Conservation (phyloP, 2,888 invertebrate genomes). For the Drosophila quinaria region DNA sequence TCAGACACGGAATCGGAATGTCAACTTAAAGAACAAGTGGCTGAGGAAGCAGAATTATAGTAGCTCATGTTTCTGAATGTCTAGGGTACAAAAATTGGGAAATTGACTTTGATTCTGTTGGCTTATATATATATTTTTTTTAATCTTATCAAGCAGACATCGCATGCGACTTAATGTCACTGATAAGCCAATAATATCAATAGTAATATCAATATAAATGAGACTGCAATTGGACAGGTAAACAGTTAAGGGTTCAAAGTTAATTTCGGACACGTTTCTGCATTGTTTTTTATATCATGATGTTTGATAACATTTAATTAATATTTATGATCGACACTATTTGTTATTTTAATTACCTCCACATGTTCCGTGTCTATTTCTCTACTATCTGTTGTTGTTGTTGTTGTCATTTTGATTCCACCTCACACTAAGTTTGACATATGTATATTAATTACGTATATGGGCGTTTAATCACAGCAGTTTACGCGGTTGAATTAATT, state of each 20-base stretch:
- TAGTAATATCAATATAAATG: constrained; percentile 1
- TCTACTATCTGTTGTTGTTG: background rate
- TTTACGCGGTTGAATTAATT: background rate
- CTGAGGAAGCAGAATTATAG: background rate
- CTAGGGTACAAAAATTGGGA: constrained; percentile 20
- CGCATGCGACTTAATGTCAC: constrained; percentile 18
- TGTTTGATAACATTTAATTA: constrained; percentile 24
- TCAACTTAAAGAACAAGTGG: constrained; percentile 4
- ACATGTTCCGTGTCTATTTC: constrained; percentile 35
- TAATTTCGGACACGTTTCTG: constrained; percentile 11
- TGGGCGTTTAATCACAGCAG: constrained; percentile 15
- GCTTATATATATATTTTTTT: background rate
- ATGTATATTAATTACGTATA: constrained; percentile 17
- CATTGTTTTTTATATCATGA: constrained; percentile 10
- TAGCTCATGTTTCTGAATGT: background rate
- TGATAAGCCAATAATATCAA: constrained; percentile 44
- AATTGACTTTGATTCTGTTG: constrained; percentile 58
- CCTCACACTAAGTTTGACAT: background rate
- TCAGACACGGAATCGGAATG: constrained; percentile 20
- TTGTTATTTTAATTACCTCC: constrained; percentile 60
- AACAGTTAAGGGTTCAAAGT: constrained; percentile 42
- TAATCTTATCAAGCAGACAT: constrained; percentile 60
- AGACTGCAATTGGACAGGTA: constrained; percentile 39
- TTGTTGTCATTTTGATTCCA: constrained; percentile 20
- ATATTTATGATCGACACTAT: constrained; percentile 28